A percentile compares a stretch with the other conserved stretches of the same genome.
phyloP scores from a whole-genome alignment of 2,888 invertebrate species.

The Trachelus iudaicus region DNA sequence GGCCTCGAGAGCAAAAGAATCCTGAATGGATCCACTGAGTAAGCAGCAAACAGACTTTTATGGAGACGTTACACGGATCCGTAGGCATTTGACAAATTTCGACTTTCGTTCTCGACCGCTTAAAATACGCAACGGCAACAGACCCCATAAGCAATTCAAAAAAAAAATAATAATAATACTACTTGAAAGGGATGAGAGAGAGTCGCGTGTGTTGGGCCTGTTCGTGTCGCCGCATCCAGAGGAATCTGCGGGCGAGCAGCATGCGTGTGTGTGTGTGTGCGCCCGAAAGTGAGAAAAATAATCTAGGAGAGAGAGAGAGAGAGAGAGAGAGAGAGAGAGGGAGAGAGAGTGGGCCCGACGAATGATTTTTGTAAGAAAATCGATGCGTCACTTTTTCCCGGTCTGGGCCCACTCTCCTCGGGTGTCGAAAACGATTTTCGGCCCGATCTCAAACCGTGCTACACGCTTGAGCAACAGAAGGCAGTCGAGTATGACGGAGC shows the following conservation, averaged over 20 bases:
- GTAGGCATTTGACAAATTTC: slow-evolving; percentile 57
- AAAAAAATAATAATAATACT: too few species aligned
- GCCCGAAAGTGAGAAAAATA: background rate
- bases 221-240: background rate
- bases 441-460: slow-evolving; percentile 9
- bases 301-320: background rate
- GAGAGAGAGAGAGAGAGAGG: background rate
- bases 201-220: background rate
- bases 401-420: background rate
- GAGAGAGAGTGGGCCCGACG: background rate
- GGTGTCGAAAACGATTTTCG: slow-evolving; percentile 26
- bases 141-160: too few species aligned
- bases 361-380: slow-evolving; percentile 41
- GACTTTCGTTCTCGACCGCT: slow-evolving; percentile 25
- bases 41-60: slow-evolving; percentile 35
- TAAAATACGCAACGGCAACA: background rate
- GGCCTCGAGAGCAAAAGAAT: slow-evolving; percentile 16
- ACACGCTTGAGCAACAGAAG: slow-evolving; percentile 49
- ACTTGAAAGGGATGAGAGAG: background rate
- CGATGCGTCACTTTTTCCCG: slow-evolving; percentile 58
- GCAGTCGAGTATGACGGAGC: slow-evolving; percentile 56
- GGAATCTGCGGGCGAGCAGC: background rate
- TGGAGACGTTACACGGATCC: slow-evolving; percentile 50
- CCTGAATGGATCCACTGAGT: background rate
- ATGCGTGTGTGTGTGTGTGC: background rate